Evolutionary conservation across 2,888 invertebrate genomes (phyloP).

Genomic region (Halictus ligatus): DNA sequence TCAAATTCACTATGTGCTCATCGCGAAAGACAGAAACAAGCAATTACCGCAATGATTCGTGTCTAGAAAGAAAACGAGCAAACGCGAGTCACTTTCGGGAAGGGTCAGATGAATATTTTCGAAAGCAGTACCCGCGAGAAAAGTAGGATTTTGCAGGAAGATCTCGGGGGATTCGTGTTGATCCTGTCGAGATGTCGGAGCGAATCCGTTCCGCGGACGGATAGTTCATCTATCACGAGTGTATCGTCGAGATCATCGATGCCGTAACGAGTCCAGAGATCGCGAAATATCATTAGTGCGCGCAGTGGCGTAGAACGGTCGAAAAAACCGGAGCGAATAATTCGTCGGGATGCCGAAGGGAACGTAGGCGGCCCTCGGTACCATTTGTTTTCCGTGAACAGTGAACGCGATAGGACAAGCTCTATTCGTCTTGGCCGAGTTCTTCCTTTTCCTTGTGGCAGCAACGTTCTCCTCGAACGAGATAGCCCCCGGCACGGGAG

Average conservation of each 20-base stretch:
- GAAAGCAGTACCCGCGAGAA: background rate
- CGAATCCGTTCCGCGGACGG: background rate
- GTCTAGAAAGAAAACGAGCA: background rate
- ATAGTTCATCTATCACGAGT: conserved; percentile 3
- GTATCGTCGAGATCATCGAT: conserved; percentile 31
- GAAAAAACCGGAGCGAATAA: conserved; percentile 61
- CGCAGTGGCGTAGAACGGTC: conserved; percentile 73
- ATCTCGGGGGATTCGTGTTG: background rate
- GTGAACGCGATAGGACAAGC: conserved; percentile 68
- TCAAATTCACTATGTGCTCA: too few species aligned
- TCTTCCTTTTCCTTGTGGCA: conserved; percentile 59
- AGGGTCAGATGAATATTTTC: background rate
- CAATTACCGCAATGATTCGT: too few species aligned
- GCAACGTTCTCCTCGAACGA: conserved; percentile 40
- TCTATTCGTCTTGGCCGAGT: conserved; percentile 70
- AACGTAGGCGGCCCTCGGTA: conserved; percentile 71
- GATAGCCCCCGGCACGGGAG: conserved; percentile 57
- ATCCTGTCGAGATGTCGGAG: background rate
- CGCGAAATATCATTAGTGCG: conserved; percentile 70
- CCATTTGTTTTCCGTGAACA: conserved; percentile 70
- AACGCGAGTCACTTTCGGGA: background rate
- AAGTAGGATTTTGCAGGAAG: background rate
- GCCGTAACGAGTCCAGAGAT: conserved; percentile 40
- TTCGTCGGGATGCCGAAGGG: conserved; percentile 68
- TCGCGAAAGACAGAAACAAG: too few species aligned